phyloP scores from a whole-genome alignment of 2,113 vertebrate genomes.

The Calonectris borealis region DNA sequence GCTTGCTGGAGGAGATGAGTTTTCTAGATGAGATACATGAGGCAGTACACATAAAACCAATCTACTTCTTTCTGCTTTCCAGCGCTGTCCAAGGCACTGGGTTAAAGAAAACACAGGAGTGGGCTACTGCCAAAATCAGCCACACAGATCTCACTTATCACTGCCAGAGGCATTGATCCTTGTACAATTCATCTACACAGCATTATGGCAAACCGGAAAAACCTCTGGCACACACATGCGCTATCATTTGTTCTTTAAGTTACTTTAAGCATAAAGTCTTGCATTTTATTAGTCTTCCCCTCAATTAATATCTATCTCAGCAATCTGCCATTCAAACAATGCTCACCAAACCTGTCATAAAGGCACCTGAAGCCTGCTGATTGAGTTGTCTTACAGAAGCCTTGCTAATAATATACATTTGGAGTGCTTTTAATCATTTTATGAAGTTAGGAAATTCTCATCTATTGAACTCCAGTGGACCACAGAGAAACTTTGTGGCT shows the following conservation, averaged over 20 bases:
- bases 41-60: background rate
- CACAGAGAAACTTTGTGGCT: slow-evolving; percentile 46
- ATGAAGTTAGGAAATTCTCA: slow-evolving; percentile 46
- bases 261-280: background rate
- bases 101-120: background rate
- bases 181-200: background rate
- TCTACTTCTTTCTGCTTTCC: background rate
- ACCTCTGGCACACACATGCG: background rate
- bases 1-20: slow-evolving; percentile 1
- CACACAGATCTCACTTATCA: background rate
- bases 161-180: background rate
- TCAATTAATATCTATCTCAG: background rate
- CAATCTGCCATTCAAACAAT: background rate
- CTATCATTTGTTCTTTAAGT: background rate
- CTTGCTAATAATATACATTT: background rate
- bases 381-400: slow-evolving; percentile 5
- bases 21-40: slow-evolving; percentile 6
- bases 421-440: slow-evolving; percentile 34
- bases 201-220: background rate
- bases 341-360: background rate
- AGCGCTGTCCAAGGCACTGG: background rate
- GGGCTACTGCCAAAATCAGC: background rate
- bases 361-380: background rate
- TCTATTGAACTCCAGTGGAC: slow-evolving; percentile 25
- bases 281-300: background rate